Conservation (phyloP, 2,797 vertebrate genomes). For the Lateolabrax maculatus region DNA sequence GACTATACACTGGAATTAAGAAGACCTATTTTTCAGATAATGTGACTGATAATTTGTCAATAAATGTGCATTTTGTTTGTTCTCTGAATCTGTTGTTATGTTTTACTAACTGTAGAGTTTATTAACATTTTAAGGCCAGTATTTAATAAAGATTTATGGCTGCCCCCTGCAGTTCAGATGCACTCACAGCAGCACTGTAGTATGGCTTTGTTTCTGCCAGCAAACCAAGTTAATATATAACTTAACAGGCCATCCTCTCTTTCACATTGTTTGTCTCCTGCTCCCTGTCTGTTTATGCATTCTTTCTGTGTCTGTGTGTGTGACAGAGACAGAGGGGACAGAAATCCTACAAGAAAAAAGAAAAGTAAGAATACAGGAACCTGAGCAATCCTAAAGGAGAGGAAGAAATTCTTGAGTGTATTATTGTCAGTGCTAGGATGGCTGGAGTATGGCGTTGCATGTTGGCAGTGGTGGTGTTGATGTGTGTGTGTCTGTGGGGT, state of each 20-base stretch:
- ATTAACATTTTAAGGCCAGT: neutral
- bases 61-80: conserved; percentile 41
- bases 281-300: conserved; percentile 15
- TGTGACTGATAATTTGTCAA: conserved; percentile 10
- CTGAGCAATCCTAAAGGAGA: neutral
- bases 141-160: neutral
- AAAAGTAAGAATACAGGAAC: neutral
- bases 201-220: conserved; percentile 33
- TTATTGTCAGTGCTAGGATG: conserved; percentile 51
- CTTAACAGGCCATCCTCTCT: conserved; percentile 47
- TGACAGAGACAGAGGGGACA: conserved; percentile 26
- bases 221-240: conserved; percentile 70
- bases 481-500: conserved; percentile 66
- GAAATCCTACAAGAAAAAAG: neutral
- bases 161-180: conserved; percentile 21
- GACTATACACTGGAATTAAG: neutral
- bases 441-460: conserved; percentile 40
- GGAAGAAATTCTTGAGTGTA: neutral
- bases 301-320: conserved; percentile 24
- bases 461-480: conserved; percentile 41
- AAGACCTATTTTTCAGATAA: neutral
- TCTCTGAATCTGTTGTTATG: neutral
- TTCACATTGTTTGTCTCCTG: conserved; percentile 39
- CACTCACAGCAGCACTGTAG: conserved; percentile 12
- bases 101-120: neutral